A percentile compares a stretch with the other conserved stretches of the same genome.
Evolutionary conservation across 2,113 vertebrate genomes (phyloP).

Genomic region (Vicugna pacos): DNA sequence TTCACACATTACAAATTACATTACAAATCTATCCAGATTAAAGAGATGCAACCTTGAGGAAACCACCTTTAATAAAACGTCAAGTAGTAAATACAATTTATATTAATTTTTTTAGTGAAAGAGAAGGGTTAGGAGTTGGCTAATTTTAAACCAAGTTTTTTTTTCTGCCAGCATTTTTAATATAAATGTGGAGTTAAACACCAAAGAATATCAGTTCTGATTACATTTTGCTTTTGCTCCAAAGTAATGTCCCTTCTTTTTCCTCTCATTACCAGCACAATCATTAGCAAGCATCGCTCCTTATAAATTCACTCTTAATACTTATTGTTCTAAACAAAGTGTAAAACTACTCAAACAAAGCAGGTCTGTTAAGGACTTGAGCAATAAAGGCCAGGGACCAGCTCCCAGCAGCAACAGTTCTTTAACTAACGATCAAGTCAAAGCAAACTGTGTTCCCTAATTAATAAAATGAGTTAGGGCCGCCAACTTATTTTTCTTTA

Average conservation of each 20-base stretch:
- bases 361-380: not conserved
- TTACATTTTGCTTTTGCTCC: constrained; percentile 37
- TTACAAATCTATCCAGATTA: constrained; percentile 36
- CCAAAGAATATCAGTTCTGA: constrained; percentile 3
- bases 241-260: constrained; percentile 1
- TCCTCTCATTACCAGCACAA: constrained; percentile 7
- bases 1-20: constrained; percentile 43
- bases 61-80: constrained; percentile 36
- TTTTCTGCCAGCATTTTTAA: constrained; percentile 21
- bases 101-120: constrained; percentile 54
- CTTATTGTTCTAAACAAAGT: constrained; percentile 48
- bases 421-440: not conserved
- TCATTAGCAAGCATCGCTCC: not conserved
- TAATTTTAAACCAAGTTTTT: constrained; percentile 21
- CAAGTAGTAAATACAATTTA: constrained; percentile 10
- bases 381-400: not conserved
- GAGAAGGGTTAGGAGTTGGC: not conserved
- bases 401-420: constrained; percentile 11
- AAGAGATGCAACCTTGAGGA: constrained; percentile 42
- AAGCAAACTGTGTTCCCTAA: constrained; percentile 23
- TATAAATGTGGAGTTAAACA: not conserved
- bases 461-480: constrained; percentile 20
- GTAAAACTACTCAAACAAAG: constrained; percentile 36
- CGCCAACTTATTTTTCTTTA: constrained; percentile 54
- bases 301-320: not conserved